Conservation (phyloP, 2,797 vertebrate genomes). For the Hypotaenidia okinawae region DNA sequence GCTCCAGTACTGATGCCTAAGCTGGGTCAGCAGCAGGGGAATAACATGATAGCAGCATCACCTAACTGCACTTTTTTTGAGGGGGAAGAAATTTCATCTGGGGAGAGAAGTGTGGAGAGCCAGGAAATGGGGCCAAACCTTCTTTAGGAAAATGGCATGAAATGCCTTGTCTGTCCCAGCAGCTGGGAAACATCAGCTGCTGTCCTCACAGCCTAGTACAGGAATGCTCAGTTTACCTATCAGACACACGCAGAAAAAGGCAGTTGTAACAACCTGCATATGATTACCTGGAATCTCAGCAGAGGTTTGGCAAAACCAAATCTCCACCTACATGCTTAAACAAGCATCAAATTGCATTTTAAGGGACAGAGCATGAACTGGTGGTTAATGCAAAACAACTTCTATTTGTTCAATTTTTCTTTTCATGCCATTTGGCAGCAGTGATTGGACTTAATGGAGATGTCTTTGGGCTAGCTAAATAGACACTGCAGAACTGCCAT, state of each 20-base stretch:
- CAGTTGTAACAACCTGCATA: background rate
- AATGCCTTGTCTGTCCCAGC: background rate
- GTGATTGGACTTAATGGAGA: background rate
- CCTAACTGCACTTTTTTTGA: background rate
- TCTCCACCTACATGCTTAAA: background rate
- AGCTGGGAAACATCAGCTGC: constrained; percentile 17
- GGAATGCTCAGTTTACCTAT: background rate
- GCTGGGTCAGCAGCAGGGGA: background rate
- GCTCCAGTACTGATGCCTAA: background rate
- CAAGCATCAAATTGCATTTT: background rate
- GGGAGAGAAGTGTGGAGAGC: background rate
- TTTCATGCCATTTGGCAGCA: background rate
- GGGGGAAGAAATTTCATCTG: background rate
- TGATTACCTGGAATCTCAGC: background rate
- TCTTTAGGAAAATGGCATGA: background rate
- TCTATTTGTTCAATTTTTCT: background rate
- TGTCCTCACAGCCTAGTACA: background rate
- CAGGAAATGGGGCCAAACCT: background rate
- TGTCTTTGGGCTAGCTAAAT: background rate
- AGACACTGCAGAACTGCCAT: background rate
- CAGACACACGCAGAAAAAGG: background rate
- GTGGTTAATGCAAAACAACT: background rate
- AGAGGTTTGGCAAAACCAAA: background rate
- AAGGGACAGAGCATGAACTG: background rate
- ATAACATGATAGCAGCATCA: background rate